These are phyloP conservation scores for Girardinichthys multiradiatus DNA, from an alignment of 2,113 vertebrate genomes.

Conservation along the genomic window DNA sequence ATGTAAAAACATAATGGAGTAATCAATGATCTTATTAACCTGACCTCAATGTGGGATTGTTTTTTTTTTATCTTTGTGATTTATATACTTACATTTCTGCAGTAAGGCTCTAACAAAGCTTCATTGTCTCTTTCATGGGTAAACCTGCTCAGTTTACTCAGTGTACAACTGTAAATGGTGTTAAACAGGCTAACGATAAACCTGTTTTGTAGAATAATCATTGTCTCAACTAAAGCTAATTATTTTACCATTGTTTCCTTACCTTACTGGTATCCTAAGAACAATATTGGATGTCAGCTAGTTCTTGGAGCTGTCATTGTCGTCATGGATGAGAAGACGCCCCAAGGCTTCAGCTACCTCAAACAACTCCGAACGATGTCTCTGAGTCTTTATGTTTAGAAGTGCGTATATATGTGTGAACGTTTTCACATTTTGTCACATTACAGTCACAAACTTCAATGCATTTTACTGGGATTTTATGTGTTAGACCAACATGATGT, in stretches of 20 bases:
- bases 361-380: conserved; percentile 33
- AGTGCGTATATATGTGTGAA: not conserved
- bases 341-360: conserved; percentile 36
- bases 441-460: too few species aligned
- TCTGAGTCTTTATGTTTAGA: not conserved
- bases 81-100: conserved; percentile 8
- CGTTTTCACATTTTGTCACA: too few species aligned
- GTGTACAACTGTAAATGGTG: conserved; percentile 42
- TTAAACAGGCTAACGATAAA: conserved; percentile 42
- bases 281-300: conserved; percentile 25
- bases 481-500: too few species aligned
- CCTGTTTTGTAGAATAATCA: conserved; percentile 30
- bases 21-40: conserved; percentile 26
- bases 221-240: conserved; percentile 42
- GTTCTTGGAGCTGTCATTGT: conserved; percentile 22
- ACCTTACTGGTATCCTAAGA: conserved; percentile 33
- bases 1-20: conserved; percentile 28
- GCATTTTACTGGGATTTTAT: too few species aligned
- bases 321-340: conserved; percentile 36
- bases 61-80: not conserved
- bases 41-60: not conserved
- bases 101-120: conserved; percentile 18
- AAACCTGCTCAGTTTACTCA: conserved; percentile 52
- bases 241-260: conserved; percentile 53
- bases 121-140: conserved; percentile 30